These are phyloP conservation scores for Diaphora mendica DNA, from an alignment of 2,888 invertebrate species.

Conservation along the genomic window DNA sequence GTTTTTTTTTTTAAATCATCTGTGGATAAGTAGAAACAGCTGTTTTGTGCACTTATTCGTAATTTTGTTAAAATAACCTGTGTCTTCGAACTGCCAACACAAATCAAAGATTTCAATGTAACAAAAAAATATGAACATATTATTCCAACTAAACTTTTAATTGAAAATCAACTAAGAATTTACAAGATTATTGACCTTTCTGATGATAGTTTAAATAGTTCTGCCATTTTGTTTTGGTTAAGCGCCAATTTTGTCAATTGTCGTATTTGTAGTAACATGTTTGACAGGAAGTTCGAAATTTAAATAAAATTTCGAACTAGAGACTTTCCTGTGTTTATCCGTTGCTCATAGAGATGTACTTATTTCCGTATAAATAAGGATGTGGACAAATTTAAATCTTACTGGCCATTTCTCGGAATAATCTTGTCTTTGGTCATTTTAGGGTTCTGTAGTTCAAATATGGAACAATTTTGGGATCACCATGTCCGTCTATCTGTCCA, in stretches of 20 bases:
- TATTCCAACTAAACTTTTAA: background rate
- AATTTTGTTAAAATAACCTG: background rate
- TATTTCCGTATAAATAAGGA: conserved; percentile 3
- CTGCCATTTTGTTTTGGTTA: background rate
- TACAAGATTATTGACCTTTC: background rate
- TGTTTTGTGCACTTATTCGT: conserved; percentile 1
- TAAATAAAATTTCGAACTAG: background rate
- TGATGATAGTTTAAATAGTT: background rate
- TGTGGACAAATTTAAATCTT: background rate
- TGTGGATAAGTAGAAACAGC: conserved; percentile 8
- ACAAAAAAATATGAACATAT: background rate
- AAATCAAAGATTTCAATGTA: background rate
- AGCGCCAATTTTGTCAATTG: background rate
- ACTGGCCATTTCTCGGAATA: background rate
- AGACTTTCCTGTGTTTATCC: conserved; percentile 5
- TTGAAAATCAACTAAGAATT: background rate
- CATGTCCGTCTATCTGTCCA: too few relatives aligned
- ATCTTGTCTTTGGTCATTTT: background rate
- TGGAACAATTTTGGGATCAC: too few relatives aligned
- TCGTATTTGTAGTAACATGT: background rate
- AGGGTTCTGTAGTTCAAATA: background rate
- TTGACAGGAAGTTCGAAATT: background rate
- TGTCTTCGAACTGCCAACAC: background rate
- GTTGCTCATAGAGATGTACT: conserved; percentile 4
- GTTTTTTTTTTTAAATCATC: background rate